phyloP scores from a whole-genome alignment of 2,888 invertebrate genomes.

The Mimas tiliae region DNA sequence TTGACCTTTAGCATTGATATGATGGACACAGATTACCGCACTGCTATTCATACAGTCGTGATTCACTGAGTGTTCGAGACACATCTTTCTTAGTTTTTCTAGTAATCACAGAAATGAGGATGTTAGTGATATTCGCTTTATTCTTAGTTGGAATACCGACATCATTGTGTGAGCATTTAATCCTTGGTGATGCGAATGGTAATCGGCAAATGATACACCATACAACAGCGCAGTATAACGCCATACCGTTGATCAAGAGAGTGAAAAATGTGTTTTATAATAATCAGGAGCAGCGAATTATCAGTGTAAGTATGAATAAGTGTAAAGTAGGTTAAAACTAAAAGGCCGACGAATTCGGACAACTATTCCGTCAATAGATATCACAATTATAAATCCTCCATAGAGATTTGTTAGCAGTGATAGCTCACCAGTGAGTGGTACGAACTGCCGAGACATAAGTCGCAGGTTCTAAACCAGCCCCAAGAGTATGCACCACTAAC shows the following conservation, averaged over 20 bases:
- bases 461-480: too few species aligned
- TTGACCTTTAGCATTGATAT: slow-evolving; percentile 17
- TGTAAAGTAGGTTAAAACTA: too few species aligned
- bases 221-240: slow-evolving; percentile 43
- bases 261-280: slow-evolving; percentile 56
- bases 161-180: slow-evolving; percentile 50
- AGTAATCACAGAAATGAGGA: slow-evolving; percentile 39
- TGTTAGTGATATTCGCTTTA: slow-evolving; percentile 38
- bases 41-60: slow-evolving; percentile 17
- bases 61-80: slow-evolving; percentile 13
- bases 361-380: too few species aligned
- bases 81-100: slow-evolving; percentile 1
- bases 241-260: slow-evolving; percentile 53
- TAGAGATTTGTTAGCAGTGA: too few species aligned
- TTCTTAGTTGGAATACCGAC: slow-evolving; percentile 35
- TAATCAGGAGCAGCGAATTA: slow-evolving; percentile 47
- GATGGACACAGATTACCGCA: background rate
- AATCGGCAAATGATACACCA: slow-evolving; percentile 50
- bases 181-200: slow-evolving; percentile 49
- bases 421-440: too few species aligned
- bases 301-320: slow-evolving; percentile 49
- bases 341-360: too few species aligned
- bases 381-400: too few species aligned
- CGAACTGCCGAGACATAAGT: too few species aligned
- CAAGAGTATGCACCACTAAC: too few species aligned